Evolutionary conservation across 1,140 invertebrate species (phyloP), one percentile per base, ranked within the genome.

Genomic region (Lutraria rhynchaena): DNA sequence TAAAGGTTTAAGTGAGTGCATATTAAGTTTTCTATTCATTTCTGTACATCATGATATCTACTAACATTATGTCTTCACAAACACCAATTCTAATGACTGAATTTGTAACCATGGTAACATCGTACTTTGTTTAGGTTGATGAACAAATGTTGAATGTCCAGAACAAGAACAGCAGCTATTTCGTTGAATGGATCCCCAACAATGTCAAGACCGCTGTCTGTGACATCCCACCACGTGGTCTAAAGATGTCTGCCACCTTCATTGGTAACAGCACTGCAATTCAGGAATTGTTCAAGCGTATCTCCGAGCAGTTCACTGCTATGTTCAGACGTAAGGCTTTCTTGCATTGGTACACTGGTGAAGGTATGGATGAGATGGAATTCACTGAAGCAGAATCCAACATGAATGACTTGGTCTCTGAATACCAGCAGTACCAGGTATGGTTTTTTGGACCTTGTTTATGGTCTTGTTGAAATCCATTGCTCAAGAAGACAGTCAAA

Each of bases 131-230:
- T n/a, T n/a, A n/a, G n/a, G n/a, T n/a, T n/a, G n/a, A n/a, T n/a
- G n/a, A n/a, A n/a, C n/a, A n/a, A n/a, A n/a, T n/a, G n/a, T n/a
- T n/a, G n/a, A n/a, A n/a, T n/a, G 88, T 91, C 55, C 90, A 91
- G 85, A 91, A 90, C 83, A 92, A 91, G 85, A 92, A 92, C 86
- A 90, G 88, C 92, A 96, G 95, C 86, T 98, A 97, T 93, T 98
- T 98, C 90, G 97, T 98, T 49, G 96, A 98, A 93, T 98, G 97
- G 97, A 98, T 98, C 89, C 97, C 97, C 7, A 97, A 98, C 93
- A 98, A 98, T 88, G 95, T 96, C 0, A 90, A 90, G 81, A 93
- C 92, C 11, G 88, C 92, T 55, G 92, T 93, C 41, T 93, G 92
- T 86, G 93, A 93, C 82, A 93, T 93, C 75, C 92, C 93, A 83